Evolutionary conservation across 2,888 invertebrate genomes (phyloP).

Genomic region (Microchrysa polita): DNA sequence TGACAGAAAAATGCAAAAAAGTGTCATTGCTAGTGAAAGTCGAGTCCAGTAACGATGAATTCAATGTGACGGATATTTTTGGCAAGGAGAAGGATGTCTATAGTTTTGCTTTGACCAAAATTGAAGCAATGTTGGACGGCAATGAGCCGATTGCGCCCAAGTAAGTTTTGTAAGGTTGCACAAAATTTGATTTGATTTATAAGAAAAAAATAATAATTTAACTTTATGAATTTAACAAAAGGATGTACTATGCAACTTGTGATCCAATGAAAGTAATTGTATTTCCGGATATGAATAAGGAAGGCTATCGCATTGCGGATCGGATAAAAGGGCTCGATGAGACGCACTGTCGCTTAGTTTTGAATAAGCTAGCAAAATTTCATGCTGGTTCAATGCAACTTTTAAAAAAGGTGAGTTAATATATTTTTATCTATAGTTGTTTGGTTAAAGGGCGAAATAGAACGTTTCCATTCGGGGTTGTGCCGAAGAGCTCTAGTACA

Average conservation of each 20-base stretch:
- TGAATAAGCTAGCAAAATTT: slow-evolving; percentile 66
- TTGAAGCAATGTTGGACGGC: slow-evolving; percentile 47
- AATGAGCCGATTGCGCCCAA: slow-evolving; percentile 48
- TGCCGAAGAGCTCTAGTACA: no score
- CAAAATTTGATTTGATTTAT: slow-evolving; percentile 7
- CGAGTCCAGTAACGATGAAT: slow-evolving; percentile 45
- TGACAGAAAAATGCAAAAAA: slow-evolving; percentile 37
- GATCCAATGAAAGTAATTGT: slow-evolving; percentile 57
- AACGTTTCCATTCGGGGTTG: no score
- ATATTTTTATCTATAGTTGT: neutral
- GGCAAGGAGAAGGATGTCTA: slow-evolving; percentile 53
- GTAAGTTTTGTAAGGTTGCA: no score
- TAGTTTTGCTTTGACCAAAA: slow-evolving; percentile 50
- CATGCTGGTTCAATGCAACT: slow-evolving; percentile 68
- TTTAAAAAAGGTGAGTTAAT: slow-evolving; percentile 65
- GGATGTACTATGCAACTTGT: neutral
- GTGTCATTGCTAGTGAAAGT: slow-evolving; percentile 50
- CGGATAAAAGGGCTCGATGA: slow-evolving; percentile 67
- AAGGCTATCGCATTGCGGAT: slow-evolving; percentile 66
- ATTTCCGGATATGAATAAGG: slow-evolving; percentile 66
- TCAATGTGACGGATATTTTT: slow-evolving; percentile 51
- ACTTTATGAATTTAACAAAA: slow-evolving; percentile 9
- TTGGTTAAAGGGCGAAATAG: no score
- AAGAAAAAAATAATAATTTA: no score
- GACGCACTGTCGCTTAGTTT: slow-evolving; percentile 65